A percentile compares a stretch with the other conserved stretches of the same genome.
Evolutionary conservation across 2,113 vertebrate species (phyloP).

Genomic region (Ageneiosus marmoratus): DNA sequence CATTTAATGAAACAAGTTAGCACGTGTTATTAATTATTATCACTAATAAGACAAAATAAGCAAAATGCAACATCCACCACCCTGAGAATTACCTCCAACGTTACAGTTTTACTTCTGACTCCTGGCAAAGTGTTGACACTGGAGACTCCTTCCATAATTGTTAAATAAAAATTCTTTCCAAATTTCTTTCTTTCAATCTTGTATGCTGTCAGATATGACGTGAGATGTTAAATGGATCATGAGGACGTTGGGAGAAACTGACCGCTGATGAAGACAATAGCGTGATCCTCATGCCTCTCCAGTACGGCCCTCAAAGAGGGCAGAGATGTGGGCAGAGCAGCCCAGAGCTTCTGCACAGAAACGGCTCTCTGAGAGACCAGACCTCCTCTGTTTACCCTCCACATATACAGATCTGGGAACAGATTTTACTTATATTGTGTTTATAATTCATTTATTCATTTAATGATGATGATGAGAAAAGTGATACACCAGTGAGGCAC

Average conservation of each 20-base stretch:
- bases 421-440: not conserved
- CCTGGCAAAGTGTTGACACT: too few relatives aligned
- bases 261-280: conserved; percentile 72
- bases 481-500: not conserved
- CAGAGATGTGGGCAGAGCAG: conserved; percentile 63
- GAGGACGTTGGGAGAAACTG: not conserved
- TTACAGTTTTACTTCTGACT: too few relatives aligned
- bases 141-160: too few relatives aligned
- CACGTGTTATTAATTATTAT: too few relatives aligned
- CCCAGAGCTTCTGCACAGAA: conserved; percentile 66
- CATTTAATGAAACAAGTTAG: too few relatives aligned
- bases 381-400: conserved; percentile 64
- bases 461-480: not conserved
- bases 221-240: not conserved
- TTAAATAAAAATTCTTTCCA: too few relatives aligned
- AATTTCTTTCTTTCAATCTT: not conserved
- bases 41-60: too few relatives aligned
- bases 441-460: not conserved
- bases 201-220: not conserved
- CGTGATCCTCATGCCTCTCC: conserved; percentile 69
- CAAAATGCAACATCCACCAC: too few relatives aligned
- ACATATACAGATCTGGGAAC: conserved; percentile 65
- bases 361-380: conserved; percentile 61
- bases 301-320: conserved; percentile 61
- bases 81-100: too few relatives aligned